Conservation (phyloP, 23 tunicate species). For the Diplosoma virens region DNA sequence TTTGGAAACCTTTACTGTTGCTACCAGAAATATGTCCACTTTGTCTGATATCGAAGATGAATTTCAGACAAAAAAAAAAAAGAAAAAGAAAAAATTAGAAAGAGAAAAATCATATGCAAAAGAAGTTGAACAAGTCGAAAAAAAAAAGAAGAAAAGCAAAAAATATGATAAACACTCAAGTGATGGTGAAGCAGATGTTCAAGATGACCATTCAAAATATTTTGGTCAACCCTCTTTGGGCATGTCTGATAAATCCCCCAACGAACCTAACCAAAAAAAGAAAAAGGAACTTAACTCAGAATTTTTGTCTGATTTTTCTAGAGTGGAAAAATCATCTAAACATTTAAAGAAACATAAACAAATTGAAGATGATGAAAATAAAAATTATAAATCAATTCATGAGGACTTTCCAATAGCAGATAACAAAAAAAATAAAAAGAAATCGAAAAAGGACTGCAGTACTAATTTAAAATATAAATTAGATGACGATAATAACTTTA, state of each 20-base stretch:
- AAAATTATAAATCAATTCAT: background rate
- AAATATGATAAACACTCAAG: conserved; percentile 9
- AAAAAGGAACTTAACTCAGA: background rate
- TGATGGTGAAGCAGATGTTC: background rate
- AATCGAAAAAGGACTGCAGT: background rate
- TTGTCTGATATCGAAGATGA: too few species aligned
- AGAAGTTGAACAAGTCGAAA: background rate
- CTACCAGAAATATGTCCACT: too few species aligned
- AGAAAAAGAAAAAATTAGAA: conserved; percentile 26
- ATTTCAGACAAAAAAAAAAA: background rate
- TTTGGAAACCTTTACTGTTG: too few species aligned
- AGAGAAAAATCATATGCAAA: background rate
- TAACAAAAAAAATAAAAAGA: conserved; percentile 6
- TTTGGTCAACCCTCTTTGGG: too few species aligned
- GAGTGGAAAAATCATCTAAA: background rate
- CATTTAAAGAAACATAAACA: conserved; percentile 11
- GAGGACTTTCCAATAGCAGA: background rate
- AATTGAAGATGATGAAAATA: background rate
- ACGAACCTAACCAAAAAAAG: background rate
- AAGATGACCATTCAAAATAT: too few species aligned
- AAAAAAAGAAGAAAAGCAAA: conserved; percentile 29
- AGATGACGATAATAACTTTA: background rate
- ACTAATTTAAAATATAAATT: background rate
- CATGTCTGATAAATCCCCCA: too few species aligned
- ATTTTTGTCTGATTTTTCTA: background rate